Evolutionary conservation across 2,888 invertebrate species (phyloP), one percentile per base, ranked within the genome.

Genomic region (Cryptocheilus praepositus): DNA sequence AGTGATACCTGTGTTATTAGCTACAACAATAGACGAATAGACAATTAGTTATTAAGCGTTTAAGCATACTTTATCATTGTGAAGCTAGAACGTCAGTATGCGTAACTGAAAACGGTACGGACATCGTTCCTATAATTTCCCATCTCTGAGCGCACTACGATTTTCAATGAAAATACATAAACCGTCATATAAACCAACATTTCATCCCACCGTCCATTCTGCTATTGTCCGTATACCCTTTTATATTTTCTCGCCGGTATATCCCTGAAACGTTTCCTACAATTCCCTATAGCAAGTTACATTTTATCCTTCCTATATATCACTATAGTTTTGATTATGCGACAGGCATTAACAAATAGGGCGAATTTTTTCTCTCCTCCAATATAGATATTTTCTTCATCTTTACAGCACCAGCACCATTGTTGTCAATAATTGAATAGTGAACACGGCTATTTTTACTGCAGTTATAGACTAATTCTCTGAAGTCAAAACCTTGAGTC

Each of bases 341-440:
- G 66, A 74, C 60, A 74, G 54, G 59, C 44, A 67, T 69, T 54
- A 71, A 64, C 63, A 75, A 71, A 71, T 66, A 70, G 36, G 36
- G 66, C 56, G 72, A 62, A 70, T 66, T 73, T 51, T 54, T 66
- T 69, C 59, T 65, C 54, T 70, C 65, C 55, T 36, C 11, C 36
- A 36, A 36, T 49, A 49, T 49, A 49, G n/a, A 49, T 49, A 49
- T 49, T 61, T 53, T 71, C 63, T 62, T 57, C 55, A 67, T 66
- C 62, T 71, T 74, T 74, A 74, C 74, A 75, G 69, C 74, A 74
- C 74, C 74, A 74, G 74, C 65, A 71, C 69, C 74, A 59, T 71
- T 44, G 67, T 74, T 73, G 67, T 70, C 67, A 74, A 64, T 70
- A 74, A 68, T 74, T 71, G 67, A 15, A 60, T 36, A 28, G 64